Percentiles rank a stretch among this genome's conserved stretches.
phyloP scores from a whole-genome alignment of 2,113 vertebrate genomes.

The Austrofundulus limnaeus region DNA sequence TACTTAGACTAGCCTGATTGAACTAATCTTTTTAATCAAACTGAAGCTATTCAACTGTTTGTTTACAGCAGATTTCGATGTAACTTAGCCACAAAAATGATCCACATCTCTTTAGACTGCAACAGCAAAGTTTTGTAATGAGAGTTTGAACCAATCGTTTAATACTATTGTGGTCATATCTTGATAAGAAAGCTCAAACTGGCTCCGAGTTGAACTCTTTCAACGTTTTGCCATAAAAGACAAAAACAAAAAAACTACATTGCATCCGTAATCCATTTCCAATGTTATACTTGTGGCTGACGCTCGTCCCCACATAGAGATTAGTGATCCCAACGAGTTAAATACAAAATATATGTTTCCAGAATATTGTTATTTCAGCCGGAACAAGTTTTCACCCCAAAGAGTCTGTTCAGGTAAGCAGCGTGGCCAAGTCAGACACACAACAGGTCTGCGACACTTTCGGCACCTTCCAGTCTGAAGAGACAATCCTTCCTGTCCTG shows the following conservation, averaged over 20 bases:
- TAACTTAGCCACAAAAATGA: too few relatives aligned
- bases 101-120: too few relatives aligned
- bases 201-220: not conserved
- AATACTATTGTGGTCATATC: not conserved
- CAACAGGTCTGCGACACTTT: slow-evolving; percentile 89
- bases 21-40: too few relatives aligned
- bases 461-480: slow-evolving; percentile 84
- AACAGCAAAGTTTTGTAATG: too few relatives aligned
- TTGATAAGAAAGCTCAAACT: not conserved
- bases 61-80: too few relatives aligned
- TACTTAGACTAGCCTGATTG: too few relatives aligned
- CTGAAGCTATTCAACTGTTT: too few relatives aligned
- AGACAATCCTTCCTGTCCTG: slow-evolving; percentile 87
- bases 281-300: not conserved
- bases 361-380: not conserved
- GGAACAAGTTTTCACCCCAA: not conserved
- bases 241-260: too few relatives aligned
- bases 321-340: not conserved
- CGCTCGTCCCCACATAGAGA: not conserved
- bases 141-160: not conserved
- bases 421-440: slow-evolving; percentile 82
- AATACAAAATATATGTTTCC: not conserved
- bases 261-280: not conserved
- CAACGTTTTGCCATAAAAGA: not conserved
- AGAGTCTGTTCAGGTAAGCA: slow-evolving; percentile 79